Evolutionary conservation across 92 coral and sea anemone species (phyloP).

Genomic region (Umimayanthus kanabou): DNA sequence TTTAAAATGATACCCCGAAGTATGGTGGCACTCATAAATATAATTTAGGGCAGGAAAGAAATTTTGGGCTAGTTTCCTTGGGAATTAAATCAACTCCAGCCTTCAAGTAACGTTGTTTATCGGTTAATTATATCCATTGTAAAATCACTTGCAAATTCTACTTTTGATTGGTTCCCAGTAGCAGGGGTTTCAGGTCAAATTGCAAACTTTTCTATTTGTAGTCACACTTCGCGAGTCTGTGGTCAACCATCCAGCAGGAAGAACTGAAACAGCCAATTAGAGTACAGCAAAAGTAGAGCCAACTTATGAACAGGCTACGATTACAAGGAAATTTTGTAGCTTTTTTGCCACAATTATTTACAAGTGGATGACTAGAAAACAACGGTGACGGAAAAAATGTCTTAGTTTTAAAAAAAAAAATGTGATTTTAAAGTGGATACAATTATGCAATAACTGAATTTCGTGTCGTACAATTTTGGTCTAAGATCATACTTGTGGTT

Average conservation of each 20-base stretch:
- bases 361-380: not conserved
- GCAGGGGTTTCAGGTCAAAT: not conserved
- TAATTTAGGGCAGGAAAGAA: not conserved
- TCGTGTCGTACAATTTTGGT: not conserved
- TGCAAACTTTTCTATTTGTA: no score
- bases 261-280: not conserved
- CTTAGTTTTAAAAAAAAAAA: no score
- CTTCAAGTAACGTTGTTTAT: no score
- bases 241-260: not conserved
- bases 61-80: not conserved
- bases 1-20: not conserved
- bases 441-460: not conserved
- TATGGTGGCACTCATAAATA: slow-evolving; percentile 14
- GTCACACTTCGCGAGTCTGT: not conserved
- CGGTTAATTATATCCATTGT: not conserved
- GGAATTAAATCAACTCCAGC: no score
- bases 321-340: no score
- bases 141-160: not conserved
- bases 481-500: not conserved
- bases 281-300: not conserved
- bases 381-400: no score
- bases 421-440: not conserved
- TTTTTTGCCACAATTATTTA: not conserved
- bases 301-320: no score
- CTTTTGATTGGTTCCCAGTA: not conserved